These are phyloP conservation scores for Psettodes erumei DNA, from an alignment of 2,113 vertebrate genomes.

Conservation along the genomic window DNA sequence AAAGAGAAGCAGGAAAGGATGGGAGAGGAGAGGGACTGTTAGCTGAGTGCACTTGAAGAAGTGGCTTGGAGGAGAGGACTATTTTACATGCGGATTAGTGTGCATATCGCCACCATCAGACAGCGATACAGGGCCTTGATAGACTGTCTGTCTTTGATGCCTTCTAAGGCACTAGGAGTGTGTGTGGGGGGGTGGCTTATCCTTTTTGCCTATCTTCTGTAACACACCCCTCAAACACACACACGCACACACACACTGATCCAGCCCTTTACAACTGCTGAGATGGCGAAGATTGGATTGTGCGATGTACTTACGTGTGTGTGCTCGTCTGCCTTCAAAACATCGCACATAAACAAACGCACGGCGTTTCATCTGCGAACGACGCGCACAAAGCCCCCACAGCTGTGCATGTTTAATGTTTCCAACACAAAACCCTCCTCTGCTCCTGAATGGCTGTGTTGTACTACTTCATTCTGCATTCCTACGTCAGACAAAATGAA, in stretches of 20 bases:
- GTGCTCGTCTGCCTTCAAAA: constrained; percentile 40
- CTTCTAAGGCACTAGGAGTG: constrained; percentile 63
- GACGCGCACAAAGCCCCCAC: not conserved
- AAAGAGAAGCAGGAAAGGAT: constrained; percentile 22
- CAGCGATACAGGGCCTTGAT: constrained; percentile 70
- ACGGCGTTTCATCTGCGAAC: not conserved
- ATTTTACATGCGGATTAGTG: constrained; percentile 81
- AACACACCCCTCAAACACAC: constrained; percentile 70
- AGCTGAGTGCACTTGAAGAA: constrained; percentile 73
- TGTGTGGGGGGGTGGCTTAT: constrained; percentile 81
- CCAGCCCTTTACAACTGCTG: constrained; percentile 72
- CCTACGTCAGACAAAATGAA: constrained; percentile 59
- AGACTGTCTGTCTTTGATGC: constrained; percentile 73
- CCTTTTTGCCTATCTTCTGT: constrained; percentile 74
- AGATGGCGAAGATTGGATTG: constrained; percentile 79
- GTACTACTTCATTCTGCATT: constrained; percentile 44
- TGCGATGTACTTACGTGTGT: constrained; percentile 22
- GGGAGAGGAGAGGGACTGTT: constrained; percentile 27
- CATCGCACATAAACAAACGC: not conserved
- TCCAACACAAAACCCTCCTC: constrained; percentile 2
- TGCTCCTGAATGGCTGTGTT: constrained; percentile 25
- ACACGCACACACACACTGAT: constrained; percentile 51
- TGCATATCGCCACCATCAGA: constrained; percentile 77
- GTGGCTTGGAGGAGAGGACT: constrained; percentile 71
- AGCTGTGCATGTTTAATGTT: not conserved